Percentiles rank a stretch among this genome's conserved stretches.
Evolutionary conservation across 2,888 invertebrate species (phyloP).

Genomic region (Drosophila nr. perissopoda): DNA sequence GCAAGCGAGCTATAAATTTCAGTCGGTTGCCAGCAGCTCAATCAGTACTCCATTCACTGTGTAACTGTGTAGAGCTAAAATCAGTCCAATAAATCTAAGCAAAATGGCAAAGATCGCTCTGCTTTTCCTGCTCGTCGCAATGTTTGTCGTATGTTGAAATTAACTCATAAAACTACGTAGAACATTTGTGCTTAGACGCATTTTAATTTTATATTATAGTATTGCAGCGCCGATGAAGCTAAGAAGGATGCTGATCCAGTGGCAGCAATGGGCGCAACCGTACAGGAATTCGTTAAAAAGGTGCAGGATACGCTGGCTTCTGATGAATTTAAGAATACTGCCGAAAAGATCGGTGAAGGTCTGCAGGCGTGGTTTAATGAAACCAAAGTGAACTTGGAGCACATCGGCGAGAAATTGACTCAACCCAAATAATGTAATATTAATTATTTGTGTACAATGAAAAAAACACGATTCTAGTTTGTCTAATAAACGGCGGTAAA

Average conservation of each 20-base stretch:
- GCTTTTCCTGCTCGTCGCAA: constrained; percentile 43
- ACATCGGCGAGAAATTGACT: background rate
- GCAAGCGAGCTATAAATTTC: constrained; percentile 43
- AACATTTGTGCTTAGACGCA: background rate
- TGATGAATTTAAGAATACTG: background rate
- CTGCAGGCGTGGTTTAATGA: background rate
- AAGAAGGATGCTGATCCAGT: background rate
- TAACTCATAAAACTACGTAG: background rate
- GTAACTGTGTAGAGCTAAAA: constrained; percentile 45
- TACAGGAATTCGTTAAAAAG: rapidly evolving
- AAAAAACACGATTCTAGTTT: background rate
- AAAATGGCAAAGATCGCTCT: constrained; percentile 63
- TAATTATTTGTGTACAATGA: background rate
- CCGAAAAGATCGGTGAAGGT: background rate
- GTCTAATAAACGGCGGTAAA: background rate
- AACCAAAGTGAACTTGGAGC: background rate
- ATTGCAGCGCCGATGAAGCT: background rate
- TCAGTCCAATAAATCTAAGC: constrained; percentile 1
- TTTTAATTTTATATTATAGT: background rate
- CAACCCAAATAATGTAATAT: background rate
- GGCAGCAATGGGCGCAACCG: rapidly evolving
- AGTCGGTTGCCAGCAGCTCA: constrained; percentile 15
- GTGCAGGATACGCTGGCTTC: rapidly evolving
- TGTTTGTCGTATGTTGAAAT: constrained; percentile 55
- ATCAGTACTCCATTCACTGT: constrained; percentile 47